A percentile compares a stretch with the other conserved stretches of the same genome.
phyloP scores from a whole-genome alignment of 2,888 invertebrate species.

The Myopa tessellatipennis region DNA sequence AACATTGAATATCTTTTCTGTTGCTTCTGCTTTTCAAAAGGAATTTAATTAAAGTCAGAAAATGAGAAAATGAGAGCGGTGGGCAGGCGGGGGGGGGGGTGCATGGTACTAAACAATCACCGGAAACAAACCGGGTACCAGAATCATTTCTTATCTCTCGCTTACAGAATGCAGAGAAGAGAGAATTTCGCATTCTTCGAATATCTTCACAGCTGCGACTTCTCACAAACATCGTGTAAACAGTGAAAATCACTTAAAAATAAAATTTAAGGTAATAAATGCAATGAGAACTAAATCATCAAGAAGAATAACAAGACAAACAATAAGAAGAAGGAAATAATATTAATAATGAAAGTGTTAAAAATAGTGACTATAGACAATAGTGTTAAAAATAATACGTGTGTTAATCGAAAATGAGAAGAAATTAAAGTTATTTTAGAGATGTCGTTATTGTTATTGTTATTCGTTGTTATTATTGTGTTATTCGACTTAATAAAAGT shows the following conservation, averaged over 20 bases:
- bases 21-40: background rate
- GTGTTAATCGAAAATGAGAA: background rate
- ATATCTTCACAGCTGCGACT: no score
- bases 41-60: background rate
- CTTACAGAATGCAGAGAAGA: background rate
- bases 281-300: background rate
- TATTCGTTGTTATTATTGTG: background rate
- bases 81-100: background rate
- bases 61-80: background rate
- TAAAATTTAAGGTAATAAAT: conserved; percentile 12
- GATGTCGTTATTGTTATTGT: background rate
- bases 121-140: background rate
- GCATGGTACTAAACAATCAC: background rate
- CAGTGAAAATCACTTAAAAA: conserved; percentile 39
- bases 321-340: background rate
- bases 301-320: background rate
- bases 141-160: conserved; percentile 7
- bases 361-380: background rate
- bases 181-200: background rate
- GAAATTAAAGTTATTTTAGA: background rate
- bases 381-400: no score
- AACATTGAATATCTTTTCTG: background rate
- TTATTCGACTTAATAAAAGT: no score
- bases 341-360: background rate
- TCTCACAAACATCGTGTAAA: conserved; percentile 28